Base-by-base conservation (phyloP, 2,797 vertebrate genomes). In the Phalanger gymnotis region DNA sequence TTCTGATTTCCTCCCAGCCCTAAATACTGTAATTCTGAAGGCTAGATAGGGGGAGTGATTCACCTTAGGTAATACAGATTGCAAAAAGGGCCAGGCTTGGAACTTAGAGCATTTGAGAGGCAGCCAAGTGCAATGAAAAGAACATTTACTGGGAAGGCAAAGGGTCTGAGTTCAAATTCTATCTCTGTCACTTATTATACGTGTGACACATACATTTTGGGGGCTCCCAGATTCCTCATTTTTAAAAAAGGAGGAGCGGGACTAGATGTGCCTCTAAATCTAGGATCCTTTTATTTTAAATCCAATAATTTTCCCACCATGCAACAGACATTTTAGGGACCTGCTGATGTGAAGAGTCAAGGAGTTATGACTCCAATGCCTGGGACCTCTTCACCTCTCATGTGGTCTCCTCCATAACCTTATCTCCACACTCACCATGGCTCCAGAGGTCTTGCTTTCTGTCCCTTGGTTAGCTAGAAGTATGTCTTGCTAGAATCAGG, bases 361-460 rank as follows among this genome's bases (percentile, higher is more conserved):
- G 6, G n/a, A 81, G n/a, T 19, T 25, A 31, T 34, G 31, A 34
- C 1, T 40, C 2, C 16, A 73, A 2, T 81, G 22, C 9, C 66
- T 81, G 66, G 47, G 19, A 81, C 47, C 10, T 10, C 47, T 81
- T 87, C 73, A 47, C 40, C 40, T 6, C 3, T 87, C 73, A 87
- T 27, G 10, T 47, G 9, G 9, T 27, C 22, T 87, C 40, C 22
- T 87, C 22, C 40, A 87, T 47, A n/a, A 87, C 0, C 73, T 81
- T 81, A 81, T 7, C 31, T 5, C 0, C 11, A 11, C 54, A 98
- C 96, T 97, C 94, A 98, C 98, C 97, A 53, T 54, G 12, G 28
- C 53, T 73, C 87, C 94, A 93, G 93, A 92, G 54, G 6, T 51
- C 89, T 5, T n/a, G 1, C 61, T 57, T 95, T 58, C 54, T 91